phyloP scores from a whole-genome alignment of 2,797 vertebrate genomes.

The Eulemur coronatus region DNA sequence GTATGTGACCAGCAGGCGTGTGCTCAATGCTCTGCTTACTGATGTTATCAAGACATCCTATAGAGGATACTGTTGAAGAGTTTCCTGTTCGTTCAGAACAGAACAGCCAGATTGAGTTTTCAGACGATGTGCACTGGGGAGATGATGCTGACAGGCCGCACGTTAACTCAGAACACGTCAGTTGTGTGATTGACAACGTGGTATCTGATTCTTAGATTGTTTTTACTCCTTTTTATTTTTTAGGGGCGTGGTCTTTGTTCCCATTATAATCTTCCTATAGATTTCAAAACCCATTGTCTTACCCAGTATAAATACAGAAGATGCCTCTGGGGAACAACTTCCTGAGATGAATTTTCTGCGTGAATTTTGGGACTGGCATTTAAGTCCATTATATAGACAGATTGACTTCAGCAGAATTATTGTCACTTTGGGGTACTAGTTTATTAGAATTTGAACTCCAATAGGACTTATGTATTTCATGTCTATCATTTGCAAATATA shows the following conservation, averaged over 20 bases:
- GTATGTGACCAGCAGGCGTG: conserved; percentile 22
- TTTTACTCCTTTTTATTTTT: conserved; percentile 26
- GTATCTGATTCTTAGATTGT: not conserved
- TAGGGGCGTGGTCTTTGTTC: not conserved
- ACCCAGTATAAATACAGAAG: not conserved
- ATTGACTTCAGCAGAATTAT: not conserved
- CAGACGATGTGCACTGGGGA: conserved; percentile 8
- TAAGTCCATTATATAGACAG: not conserved
- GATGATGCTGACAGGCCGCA: not conserved
- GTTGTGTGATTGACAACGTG: not conserved
- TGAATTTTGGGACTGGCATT: not conserved
- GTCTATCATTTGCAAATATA: not conserved
- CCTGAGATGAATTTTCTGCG: not conserved
- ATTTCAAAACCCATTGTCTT: not conserved
- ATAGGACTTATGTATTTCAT: not conserved
- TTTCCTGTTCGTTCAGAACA: conserved; percentile 57
- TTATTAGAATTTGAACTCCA: not conserved
- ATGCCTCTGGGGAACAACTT: not conserved
- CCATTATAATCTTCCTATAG: not conserved
- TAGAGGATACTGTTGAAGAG: conserved; percentile 13
- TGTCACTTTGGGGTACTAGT: not conserved
- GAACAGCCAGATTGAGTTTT: not conserved
- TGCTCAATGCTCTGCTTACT: not conserved
- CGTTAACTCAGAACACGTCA: not conserved
- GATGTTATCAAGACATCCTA: conserved; percentile 40